Evolutionary conservation across 2,888 invertebrate species (phyloP), one percentile per base, ranked within the genome.

Genomic region (Lycophotia porphyrea): DNA sequence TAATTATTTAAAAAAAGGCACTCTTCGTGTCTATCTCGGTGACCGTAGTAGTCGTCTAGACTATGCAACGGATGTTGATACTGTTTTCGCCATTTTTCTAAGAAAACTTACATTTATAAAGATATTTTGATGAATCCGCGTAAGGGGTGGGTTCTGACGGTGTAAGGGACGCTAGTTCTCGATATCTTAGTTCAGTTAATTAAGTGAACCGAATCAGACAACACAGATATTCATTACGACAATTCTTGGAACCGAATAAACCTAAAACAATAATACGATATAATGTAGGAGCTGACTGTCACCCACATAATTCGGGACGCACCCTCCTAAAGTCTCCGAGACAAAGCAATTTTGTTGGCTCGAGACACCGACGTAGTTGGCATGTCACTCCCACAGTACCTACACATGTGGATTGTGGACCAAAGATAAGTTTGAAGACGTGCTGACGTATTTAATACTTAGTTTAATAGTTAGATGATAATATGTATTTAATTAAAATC

Each of bases 311-410:
- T 91, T 91, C 89, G 90, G 87, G 89, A 89, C 85, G 90, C 90
- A 88, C 88, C 90, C 89, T 91, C 90, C 89, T 88, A 90, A 92
- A 93, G 91, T 91, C 89, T 86, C 89, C 83, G 90, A 88, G 91
- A 94, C 93, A 93, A 94, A 94, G 93, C 93, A 92, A 93, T 94
- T 93, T 94, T 90, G 92, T 91, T 93, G 92, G 92, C 93, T 91
- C 89, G 86, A 90, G 90, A 88, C 90, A 88, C 89, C 89, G 89
- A 84, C 89, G 91, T 91, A 92, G 92, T 92, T 93, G 92, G 92
- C 90, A 92, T 93, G 93, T 93, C 93, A 93, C 91, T 91, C 92
- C 88, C 92, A 92, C 90, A 88, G 81, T 88, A 90, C 90, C 88
- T 89, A 92, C 89, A 85, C 82, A 88, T 88, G 86, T 86, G 91